These are phyloP conservation scores for Helobdella robusta DNA, from an alignment of 2,888 invertebrate species.

Conservation along the genomic window DNA sequence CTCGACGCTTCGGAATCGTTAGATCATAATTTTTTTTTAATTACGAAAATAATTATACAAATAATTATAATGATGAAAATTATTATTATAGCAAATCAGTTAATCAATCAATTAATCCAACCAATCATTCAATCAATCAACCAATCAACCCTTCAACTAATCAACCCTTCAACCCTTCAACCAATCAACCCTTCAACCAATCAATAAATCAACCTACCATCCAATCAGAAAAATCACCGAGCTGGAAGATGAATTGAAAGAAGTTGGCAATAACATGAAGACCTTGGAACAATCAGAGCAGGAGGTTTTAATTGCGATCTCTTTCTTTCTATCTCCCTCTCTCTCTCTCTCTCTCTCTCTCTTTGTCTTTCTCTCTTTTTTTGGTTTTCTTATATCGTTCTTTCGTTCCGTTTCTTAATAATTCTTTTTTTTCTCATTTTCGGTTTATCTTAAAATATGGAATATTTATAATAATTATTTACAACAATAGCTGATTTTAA, in stretches of 20 bases:
- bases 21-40: slow-evolving; percentile 18
- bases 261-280: slow-evolving; percentile 41
- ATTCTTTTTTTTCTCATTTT: no score
- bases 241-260: slow-evolving; percentile 43
- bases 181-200: no score
- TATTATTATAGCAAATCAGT: neutral
- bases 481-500: no score
- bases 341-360: neutral
- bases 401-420: no score
- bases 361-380: neutral
- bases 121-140: no score
- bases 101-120: no score
- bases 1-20: slow-evolving; percentile 37
- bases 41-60: neutral
- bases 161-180: no score
- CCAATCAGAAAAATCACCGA: slow-evolving; percentile 43
- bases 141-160: no score
- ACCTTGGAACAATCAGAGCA: slow-evolving; percentile 41
- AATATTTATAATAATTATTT: no score
- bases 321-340: slow-evolving; percentile 1
- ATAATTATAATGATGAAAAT: neutral
- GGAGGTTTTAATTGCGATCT: slow-evolving; percentile 37
- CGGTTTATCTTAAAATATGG: no score
- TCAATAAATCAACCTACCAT: neutral
- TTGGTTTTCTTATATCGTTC: neutral